These are phyloP conservation scores for Catharus ustulatus DNA, from an alignment of 2,797 vertebrate genomes.

Conservation along the genomic window DNA sequence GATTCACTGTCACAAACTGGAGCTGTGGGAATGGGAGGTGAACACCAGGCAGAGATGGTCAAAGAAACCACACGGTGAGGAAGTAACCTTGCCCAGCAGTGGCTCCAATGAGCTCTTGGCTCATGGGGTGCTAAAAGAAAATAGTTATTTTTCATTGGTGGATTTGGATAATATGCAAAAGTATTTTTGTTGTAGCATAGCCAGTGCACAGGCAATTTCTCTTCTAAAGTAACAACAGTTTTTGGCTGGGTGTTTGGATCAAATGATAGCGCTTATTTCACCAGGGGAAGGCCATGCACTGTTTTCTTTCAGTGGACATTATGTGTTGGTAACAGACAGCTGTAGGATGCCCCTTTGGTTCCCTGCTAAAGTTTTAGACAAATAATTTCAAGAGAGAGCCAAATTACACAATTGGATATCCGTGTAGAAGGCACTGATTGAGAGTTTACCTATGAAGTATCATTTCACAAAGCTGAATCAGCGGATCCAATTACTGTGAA, in stretches of 20 bases:
- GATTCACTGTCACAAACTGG: not conserved
- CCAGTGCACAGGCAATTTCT: not conserved
- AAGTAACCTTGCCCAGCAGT: not conserved
- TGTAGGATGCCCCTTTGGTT: not conserved
- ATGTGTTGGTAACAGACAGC: not conserved
- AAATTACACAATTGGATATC: not conserved
- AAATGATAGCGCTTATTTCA: not conserved
- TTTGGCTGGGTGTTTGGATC: not conserved
- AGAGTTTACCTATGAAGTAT: not conserved
- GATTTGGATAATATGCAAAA: not conserved
- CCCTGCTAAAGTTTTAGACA: not conserved
- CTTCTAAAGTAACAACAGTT: not conserved
- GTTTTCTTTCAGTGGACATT: not conserved
- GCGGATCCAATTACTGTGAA: not conserved
- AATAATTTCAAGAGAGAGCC: not conserved
- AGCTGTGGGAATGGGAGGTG: not conserved
- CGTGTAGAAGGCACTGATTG: not conserved
- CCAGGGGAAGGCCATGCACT: not conserved
- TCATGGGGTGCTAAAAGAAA: not conserved
- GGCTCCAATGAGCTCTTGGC: not conserved
- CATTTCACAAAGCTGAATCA: not conserved
- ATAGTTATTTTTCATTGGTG: not conserved
- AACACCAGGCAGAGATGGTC: fast-evolving
- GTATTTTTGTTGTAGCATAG: not conserved
- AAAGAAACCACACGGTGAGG: not conserved